Evolutionary conservation across 2,113 vertebrate genomes (phyloP), one percentile per base, ranked within the genome.

Genomic region (Caracal caracal): DNA sequence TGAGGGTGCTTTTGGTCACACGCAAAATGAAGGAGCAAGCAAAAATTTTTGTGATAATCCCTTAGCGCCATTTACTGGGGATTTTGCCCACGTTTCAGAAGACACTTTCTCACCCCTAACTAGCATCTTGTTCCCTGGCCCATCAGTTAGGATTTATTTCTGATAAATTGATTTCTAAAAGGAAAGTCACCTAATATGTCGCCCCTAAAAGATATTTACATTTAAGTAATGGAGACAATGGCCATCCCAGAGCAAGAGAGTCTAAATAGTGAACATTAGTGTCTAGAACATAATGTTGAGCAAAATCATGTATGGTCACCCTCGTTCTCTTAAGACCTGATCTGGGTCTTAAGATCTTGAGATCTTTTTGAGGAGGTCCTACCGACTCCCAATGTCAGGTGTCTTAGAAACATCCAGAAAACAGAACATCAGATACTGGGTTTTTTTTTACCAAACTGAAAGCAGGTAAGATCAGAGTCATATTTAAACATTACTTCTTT

Each of bases 141-240:
- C 53, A 20, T 28, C 24, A 37, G 17, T 66, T 37, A 91, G 15
- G 4, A 83, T 16, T 88, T 85, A 47, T 30, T 93, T 70, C 83
- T 82, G 56, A 79, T 47, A 51, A 56, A 53, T 51, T 73, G 12
- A 40, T 92, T 92, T 97, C 85, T 84, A 61, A 94, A 88, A 94
- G 30, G 16, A 79, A 76, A 17, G 2, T 61, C 56, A 90, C 40
- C 94, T 35, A 43, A 16, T 75, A 75, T 28, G 40, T 71, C 33
- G 68, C 17, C 28, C 5, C 5, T 56, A 10, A 43, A 63, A 40
- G 37, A 56, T 28, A n/a, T 16, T 75, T 47, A 71, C n/a, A 37
- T n/a, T 75, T 86, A 80, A 93, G 56, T 40, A 59, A 61, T 20
- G 5, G 24, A 93, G 37, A 17, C 35, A 78, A 24, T 49, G 16